Base-by-base conservation (phyloP, 64 coral and sea anemone species). In the Montipora efflorescens region DNA sequence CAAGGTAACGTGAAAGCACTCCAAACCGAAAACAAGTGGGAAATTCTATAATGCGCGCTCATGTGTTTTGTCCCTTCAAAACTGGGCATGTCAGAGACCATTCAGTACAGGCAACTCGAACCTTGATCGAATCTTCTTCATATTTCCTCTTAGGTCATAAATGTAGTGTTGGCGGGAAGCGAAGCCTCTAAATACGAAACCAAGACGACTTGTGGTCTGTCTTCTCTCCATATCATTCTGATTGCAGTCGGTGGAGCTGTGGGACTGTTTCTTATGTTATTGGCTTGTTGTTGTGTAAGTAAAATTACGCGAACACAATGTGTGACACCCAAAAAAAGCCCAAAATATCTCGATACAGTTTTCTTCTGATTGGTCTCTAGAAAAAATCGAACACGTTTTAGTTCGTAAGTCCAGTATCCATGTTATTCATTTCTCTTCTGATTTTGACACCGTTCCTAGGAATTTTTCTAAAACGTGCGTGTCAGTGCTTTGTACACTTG, bases 261-360 rank as follows among this genome's bases (percentile, higher is more conserved):
- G 25, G 92, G 92, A 15, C 43, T 82, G 19, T 57, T 93, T 11
- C 92, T 93, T 21, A 76, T 88, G 59, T 10, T 93, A 5, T 16
- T 93, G 55, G 84, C 92, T 59, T 93, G 92, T 55, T 93, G 92
- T 18, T 93, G 92, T 78, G 92, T 93, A 74, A 93, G 92, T 93
- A 43, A 72, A 20, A 8, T 57, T 36, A 36, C 36, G 36, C 36
- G 36, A 36, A 36, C 36, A 2, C 36, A 36, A 36, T 36, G 36
- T 36, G 2, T 36, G 36, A 36, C 36, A 36, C 36, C 36, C 36
- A 36, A 36, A 36, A 36, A 36, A 2, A 36, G 2, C 36, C 36
- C 1, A 36, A 36, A 36, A 36, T 36, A 36, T 36, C 36, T 36
- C 2, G 36, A 36, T 36, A 36, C 36, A 36, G 36, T 36, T 36